phyloP scores from a whole-genome alignment of 2,888 invertebrate genomes.

The Dendrolimus pini region DNA sequence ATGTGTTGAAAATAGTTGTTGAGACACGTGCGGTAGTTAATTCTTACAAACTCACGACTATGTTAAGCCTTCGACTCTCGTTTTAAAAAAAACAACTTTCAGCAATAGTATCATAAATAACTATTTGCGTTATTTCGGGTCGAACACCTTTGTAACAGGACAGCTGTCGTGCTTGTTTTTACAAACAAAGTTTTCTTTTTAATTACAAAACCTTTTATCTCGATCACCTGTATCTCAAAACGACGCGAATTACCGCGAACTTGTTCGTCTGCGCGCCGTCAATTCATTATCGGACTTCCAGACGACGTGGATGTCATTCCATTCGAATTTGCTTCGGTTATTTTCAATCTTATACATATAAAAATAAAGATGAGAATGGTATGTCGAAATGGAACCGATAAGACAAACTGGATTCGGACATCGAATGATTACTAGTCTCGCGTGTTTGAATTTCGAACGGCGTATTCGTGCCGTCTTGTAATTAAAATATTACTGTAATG shows the following conservation, averaged over 20 bases:
- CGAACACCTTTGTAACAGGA: neutral
- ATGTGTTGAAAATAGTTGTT: too few relatives aligned
- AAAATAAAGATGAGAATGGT: conserved; percentile 27
- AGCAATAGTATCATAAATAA: too few relatives aligned
- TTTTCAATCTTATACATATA: conserved; percentile 13
- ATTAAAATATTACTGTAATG: conserved; percentile 43
- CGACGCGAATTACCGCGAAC: conserved; percentile 53
- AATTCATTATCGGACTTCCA: conserved; percentile 70
- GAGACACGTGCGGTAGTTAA: too few relatives aligned
- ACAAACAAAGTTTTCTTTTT: neutral
- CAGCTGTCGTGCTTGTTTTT: neutral
- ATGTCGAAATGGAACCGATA: conserved; percentile 32
- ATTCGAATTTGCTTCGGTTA: conserved; percentile 10
- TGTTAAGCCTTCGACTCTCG: too few relatives aligned
- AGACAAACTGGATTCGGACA: conserved; percentile 61
- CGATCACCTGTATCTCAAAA: conserved; percentile 15
- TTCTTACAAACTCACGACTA: too few relatives aligned
- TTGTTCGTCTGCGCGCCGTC: conserved; percentile 56
- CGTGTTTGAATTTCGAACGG: conserved; percentile 50
- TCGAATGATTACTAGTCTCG: conserved; percentile 71
- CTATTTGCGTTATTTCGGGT: too few relatives aligned
- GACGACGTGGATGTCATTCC: conserved; percentile 55
- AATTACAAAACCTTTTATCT: neutral
- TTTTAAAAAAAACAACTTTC: too few relatives aligned
- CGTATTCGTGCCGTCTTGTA: conserved; percentile 37